Evolutionary conservation across 2,113 vertebrate species (phyloP).

Genomic region (Cyprinus carpio): DNA sequence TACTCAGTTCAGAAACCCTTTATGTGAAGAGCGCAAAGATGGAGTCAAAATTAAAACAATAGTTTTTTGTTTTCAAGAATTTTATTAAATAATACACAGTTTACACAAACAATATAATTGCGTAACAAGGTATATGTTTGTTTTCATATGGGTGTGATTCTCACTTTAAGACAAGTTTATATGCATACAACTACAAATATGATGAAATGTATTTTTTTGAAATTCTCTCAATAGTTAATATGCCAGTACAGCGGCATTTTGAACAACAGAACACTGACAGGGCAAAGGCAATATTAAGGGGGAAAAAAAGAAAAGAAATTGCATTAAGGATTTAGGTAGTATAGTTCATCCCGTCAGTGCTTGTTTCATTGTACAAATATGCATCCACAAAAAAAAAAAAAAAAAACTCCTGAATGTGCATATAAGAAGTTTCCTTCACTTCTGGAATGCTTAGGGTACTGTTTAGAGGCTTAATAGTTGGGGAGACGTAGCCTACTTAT

Average conservation of each 20-base stretch:
- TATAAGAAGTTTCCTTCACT: slow-evolving; percentile 61
- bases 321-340: slow-evolving; percentile 51
- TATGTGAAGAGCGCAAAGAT: not conserved
- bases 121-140: slow-evolving; percentile 67
- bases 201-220: slow-evolving; percentile 20
- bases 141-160: slow-evolving; percentile 64
- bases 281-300: slow-evolving; percentile 58
- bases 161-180: slow-evolving; percentile 55
- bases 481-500: slow-evolving; percentile 36
- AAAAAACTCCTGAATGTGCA: slow-evolving; percentile 43
- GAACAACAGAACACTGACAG: slow-evolving; percentile 41
- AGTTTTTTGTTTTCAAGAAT: slow-evolving; percentile 70
- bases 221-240: slow-evolving; percentile 33
- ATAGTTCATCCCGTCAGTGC: slow-evolving; percentile 45
- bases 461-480: slow-evolving; percentile 52
- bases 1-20: not conserved
- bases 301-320: not conserved
- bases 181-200: slow-evolving; percentile 42
- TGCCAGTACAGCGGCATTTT: slow-evolving; percentile 37
- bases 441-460: slow-evolving; percentile 70
- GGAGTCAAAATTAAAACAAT: slow-evolving; percentile 39
- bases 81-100: slow-evolving; percentile 80
- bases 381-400: slow-evolving; percentile 34
- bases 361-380: slow-evolving; percentile 46
- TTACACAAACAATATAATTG: slow-evolving; percentile 69